phyloP scores from a whole-genome alignment of 2,113 vertebrate species.

The Pangasianodon hypophthalmus region DNA sequence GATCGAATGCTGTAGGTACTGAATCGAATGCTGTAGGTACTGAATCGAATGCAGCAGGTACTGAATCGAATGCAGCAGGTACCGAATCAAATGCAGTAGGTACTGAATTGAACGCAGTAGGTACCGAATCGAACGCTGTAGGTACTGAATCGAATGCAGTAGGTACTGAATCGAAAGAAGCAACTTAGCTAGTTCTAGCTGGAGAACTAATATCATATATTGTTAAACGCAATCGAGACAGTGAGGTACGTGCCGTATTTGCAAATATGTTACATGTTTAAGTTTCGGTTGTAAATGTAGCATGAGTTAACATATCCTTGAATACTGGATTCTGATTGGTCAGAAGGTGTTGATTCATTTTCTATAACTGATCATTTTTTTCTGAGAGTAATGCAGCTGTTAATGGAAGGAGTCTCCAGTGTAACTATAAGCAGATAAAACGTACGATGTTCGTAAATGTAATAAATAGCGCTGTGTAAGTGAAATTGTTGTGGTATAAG shows the following conservation, averaged over 20 bases:
- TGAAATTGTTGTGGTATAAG: not conserved
- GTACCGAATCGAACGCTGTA: no score
- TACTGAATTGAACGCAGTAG: no score
- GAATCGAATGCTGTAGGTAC: no score
- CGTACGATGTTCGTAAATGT: not conserved
- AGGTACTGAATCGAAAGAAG: no score
- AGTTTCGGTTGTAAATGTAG: not conserved
- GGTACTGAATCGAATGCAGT: no score
- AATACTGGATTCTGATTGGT: not conserved
- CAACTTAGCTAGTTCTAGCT: not conserved
- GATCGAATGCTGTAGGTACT: no score
- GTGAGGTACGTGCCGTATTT: not conserved
- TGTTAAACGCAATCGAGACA: not conserved
- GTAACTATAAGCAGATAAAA: not conserved
- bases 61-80: no score
- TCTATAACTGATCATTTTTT: not conserved
- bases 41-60: no score
- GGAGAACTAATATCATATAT: not conserved
- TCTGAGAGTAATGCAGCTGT: not conserved
- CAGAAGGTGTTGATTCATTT: not conserved
- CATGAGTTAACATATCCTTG: not conserved
- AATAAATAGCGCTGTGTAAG: not conserved
- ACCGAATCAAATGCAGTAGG: no score
- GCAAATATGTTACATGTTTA: no score
- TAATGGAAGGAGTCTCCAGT: not conserved